A percentile compares a stretch with the other conserved stretches of the same genome.
phyloP scores from a whole-genome alignment of 2,888 invertebrate species.

The Myopa testacea region DNA sequence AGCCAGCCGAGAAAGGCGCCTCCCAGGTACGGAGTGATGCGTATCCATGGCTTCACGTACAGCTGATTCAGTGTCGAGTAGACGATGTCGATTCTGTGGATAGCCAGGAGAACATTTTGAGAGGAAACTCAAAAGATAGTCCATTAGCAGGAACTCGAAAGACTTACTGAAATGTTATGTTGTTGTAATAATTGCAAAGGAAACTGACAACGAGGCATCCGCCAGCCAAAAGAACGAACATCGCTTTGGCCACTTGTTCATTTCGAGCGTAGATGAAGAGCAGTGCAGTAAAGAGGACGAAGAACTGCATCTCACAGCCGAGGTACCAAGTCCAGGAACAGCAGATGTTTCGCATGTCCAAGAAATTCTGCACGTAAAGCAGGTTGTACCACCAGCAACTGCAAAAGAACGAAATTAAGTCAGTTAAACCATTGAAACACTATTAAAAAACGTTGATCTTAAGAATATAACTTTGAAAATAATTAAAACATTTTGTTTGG shows the following conservation, averaged over 20 bases:
- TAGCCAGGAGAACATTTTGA: not conserved
- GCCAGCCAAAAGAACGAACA: slow-evolving; percentile 50
- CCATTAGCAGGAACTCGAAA: not conserved
- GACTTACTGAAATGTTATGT: slow-evolving; percentile 61
- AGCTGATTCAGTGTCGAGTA: slow-evolving; percentile 56
- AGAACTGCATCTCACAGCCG: slow-evolving; percentile 61
- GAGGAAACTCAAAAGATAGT: not conserved
- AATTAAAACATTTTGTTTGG: no score
- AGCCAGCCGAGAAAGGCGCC: slow-evolving; percentile 59
- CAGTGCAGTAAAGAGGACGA: slow-evolving; percentile 52
- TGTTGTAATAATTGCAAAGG: slow-evolving; percentile 55
- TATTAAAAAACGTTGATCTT: no score
- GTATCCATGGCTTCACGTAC: slow-evolving; percentile 59
- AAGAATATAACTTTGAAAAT: no score
- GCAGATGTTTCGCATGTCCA: slow-evolving; percentile 56
- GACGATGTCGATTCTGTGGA: slow-evolving; percentile 56
- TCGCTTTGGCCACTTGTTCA: slow-evolving; percentile 51
- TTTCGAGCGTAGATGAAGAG: slow-evolving; percentile 56
- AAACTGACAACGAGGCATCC: slow-evolving; percentile 52
- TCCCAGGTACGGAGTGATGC: slow-evolving; percentile 59
- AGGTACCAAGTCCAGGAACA: slow-evolving; percentile 62
- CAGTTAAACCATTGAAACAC: not conserved
- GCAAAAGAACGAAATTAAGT: slow-evolving; percentile 1
- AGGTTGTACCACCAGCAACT: slow-evolving; percentile 61
- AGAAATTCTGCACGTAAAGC: slow-evolving; percentile 56